Percentiles rank a stretch among this genome's conserved stretches.
Conservation (phyloP, 1,140 invertebrate genomes). For the Drosophila athabasca region DNA sequence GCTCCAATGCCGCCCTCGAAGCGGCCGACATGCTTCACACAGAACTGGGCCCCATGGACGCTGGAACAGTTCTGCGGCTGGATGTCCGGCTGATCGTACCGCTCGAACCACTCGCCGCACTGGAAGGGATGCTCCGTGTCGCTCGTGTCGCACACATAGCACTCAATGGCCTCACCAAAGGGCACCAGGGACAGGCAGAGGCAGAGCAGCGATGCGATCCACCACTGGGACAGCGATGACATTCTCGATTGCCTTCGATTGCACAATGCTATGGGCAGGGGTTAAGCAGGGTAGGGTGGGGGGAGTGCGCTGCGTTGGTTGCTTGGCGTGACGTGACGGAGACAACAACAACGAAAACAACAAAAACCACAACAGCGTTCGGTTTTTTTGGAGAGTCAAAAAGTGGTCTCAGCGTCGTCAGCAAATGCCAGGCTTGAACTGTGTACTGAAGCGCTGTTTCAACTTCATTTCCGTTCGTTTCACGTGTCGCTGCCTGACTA, state of each 20-base stretch:
- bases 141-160: constrained; percentile 95
- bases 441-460: constrained; percentile 70
- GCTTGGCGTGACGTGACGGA: too few relatives aligned
- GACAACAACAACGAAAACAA: constrained; percentile 22
- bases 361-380: constrained; percentile 8
- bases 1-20: constrained; percentile 97
- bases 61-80: constrained; percentile 89
- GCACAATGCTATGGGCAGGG: constrained; percentile 25
- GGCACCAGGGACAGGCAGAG: constrained; percentile 8
- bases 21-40: constrained; percentile 96
- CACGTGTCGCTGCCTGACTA: constrained; percentile 19
- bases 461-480: constrained; percentile 75
- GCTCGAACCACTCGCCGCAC: constrained; percentile 93
- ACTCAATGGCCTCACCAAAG: constrained; percentile 86
- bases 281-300: too few relatives aligned
- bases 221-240: constrained; percentile 13
- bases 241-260: constrained; percentile 26
- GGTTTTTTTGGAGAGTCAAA: constrained; percentile 1
- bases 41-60: constrained; percentile 93
- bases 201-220: constrained; percentile 2
- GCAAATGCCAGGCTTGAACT: constrained; percentile 80
- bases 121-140: constrained; percentile 91
- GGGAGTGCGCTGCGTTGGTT: too few relatives aligned
- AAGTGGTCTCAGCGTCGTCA: constrained; percentile 59
- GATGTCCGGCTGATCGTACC: constrained; percentile 87